Conservation (phyloP, 2,888 invertebrate species). For the Machimus atricapillus region DNA sequence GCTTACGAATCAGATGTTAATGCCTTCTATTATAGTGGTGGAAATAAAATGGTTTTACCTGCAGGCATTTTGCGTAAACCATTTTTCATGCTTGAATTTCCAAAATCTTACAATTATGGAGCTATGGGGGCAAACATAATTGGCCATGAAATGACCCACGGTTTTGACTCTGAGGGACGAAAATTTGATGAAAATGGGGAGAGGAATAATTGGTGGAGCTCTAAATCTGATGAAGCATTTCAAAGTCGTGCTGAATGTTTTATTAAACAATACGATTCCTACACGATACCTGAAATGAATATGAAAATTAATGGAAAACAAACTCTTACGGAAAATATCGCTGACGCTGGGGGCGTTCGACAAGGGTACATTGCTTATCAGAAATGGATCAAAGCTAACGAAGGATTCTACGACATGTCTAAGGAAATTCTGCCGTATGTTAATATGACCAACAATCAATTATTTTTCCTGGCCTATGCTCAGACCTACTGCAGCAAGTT, state of each 20-base stretch:
- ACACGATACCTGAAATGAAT: not conserved
- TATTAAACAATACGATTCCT: slow-evolving; percentile 1
- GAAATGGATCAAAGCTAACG: not conserved
- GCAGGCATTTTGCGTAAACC: slow-evolving; percentile 19
- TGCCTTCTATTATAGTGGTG: not conserved
- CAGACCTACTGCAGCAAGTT: slow-evolving; percentile 3
- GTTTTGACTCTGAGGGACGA: not conserved
- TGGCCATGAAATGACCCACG: slow-evolving; percentile 31
- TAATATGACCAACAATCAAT: slow-evolving; percentile 9
- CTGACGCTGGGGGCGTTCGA: not conserved
- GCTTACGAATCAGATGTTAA: not conserved
- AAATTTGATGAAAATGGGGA: not conserved
- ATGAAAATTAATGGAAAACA: not conserved
- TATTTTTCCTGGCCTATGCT: slow-evolving; percentile 15
- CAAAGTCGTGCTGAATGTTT: not conserved
- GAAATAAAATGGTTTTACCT: not conserved
- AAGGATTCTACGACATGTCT: not conserved
- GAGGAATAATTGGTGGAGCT: not conserved
- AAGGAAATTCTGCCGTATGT: not conserved
- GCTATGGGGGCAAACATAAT: slow-evolving; percentile 15
- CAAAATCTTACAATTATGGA: slow-evolving; percentile 18
- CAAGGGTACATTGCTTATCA: not conserved
- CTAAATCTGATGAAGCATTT: not conserved
- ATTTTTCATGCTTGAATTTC: not conserved
- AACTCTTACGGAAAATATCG: slow-evolving; percentile 17